A percentile compares a stretch with the other conserved stretches of the same genome.
Evolutionary conservation across 2,888 invertebrate genomes (phyloP).

Genomic region (Phymatocera aterrima): DNA sequence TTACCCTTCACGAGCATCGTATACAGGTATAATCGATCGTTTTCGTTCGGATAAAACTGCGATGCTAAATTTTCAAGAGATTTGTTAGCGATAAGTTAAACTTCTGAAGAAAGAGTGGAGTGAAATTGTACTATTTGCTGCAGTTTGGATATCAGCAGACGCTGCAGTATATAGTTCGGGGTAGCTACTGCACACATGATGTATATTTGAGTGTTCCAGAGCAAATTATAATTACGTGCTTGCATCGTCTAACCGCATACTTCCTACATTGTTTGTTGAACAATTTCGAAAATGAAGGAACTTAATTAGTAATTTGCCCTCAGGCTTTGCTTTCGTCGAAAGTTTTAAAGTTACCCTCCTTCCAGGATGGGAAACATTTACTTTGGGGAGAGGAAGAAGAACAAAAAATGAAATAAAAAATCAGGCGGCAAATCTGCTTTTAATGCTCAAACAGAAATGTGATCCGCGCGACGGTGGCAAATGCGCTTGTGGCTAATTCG

Average conservation of each 20-base stretch:
- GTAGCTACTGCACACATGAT: neutral
- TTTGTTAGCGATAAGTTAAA: too few species aligned
- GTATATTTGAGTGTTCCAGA: neutral
- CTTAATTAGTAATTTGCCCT: constrained; percentile 11
- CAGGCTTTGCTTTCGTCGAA: neutral
- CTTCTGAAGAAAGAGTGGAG: too few species aligned
- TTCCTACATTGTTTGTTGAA: constrained; percentile 14
- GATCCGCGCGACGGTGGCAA: neutral
- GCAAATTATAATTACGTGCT: constrained; percentile 16
- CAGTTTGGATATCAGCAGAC: neutral
- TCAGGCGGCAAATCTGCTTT: neutral
- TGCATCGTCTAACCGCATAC: constrained; percentile 1
- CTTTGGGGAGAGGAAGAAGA: neutral
- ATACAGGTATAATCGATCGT: too few species aligned
- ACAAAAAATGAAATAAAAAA: neutral
- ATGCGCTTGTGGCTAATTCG: neutral
- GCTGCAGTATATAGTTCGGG: too few species aligned
- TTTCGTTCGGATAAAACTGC: too few species aligned
- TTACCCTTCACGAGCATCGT: too few species aligned
- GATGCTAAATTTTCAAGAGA: too few species aligned
- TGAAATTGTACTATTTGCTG: too few species aligned
- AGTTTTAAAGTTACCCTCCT: neutral
- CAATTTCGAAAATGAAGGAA: constrained; percentile 6
- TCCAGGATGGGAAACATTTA: neutral
- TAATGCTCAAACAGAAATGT: neutral